Percentiles rank a stretch among this genome's conserved stretches.
These are phyloP conservation scores for Oreortyx pictus DNA, from an alignment of 2,797 vertebrate species.

Conservation along the genomic window DNA sequence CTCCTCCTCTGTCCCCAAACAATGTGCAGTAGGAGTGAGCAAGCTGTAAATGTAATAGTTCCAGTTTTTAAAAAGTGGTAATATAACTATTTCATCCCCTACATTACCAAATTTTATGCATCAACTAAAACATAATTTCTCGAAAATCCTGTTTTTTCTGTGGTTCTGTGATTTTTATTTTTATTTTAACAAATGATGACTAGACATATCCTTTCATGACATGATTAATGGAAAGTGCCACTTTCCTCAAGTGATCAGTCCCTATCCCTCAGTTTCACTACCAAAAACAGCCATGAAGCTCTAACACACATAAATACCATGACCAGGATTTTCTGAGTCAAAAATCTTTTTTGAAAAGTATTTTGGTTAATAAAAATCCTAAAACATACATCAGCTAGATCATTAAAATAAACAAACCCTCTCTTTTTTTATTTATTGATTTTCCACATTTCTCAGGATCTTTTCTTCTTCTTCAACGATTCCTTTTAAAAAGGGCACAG, in stretches of 20 bases:
- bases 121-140: background rate
- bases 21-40: background rate
- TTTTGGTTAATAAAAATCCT: background rate
- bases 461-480: background rate
- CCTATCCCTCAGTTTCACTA: background rate
- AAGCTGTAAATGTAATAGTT: background rate
- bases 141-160: background rate
- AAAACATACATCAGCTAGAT: background rate
- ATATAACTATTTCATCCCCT: background rate
- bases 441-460: background rate
- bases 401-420: background rate
- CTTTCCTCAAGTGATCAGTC: background rate
- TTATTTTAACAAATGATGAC: fast-evolving
- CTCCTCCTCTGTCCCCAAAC: background rate
- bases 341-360: background rate
- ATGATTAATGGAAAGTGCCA: fast-evolving
- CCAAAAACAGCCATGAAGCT: background rate
- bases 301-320: background rate
- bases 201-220: background rate
- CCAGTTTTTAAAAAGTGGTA: background rate
- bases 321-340: background rate
- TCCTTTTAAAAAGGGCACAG: background rate
- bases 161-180: fast-evolving
- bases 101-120: background rate
- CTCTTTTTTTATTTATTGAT: background rate